Evolutionary conservation across 30 jellyfish, hydroid and myxozoan species (phyloP), one percentile per base, ranked within the genome.

Genomic region (Rhopilema esculentum): DNA sequence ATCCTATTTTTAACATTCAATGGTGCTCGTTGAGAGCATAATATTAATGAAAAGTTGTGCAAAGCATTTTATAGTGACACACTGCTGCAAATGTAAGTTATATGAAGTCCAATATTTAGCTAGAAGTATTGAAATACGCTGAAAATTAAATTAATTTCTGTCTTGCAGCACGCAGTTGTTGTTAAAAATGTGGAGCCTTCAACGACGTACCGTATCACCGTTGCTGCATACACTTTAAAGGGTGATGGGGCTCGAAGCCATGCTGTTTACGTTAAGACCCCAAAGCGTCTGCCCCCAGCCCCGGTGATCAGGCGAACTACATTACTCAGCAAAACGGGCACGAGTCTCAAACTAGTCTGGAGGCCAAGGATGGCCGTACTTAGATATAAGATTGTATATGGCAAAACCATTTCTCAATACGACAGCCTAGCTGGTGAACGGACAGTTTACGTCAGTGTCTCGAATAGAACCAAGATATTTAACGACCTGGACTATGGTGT

Each of bases 161-260:
- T 15, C 77, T 85, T 32, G 23, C 72, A 95, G 99, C 95, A 84
- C 72, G 96, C 95, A 19, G 80, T 95, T 25, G 77, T 91, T 19
- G 86, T 81, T 1, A 62, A 80, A 16, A 50, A 88, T 25, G 83
- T 95, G 0, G 83, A 67, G 32, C 95, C 91, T 22, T 77, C 88
- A n/a, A 79, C 89, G 29, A 79, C 91, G 53, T 95, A 95, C 70
- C 96, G 91, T 23, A 68, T 95, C 29, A 82, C 88, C 19, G 99
- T 95, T 31, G 98, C 98, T 50, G 99, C 99, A 1, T 91, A 84
- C 90, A 95, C 97, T 0, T 52, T 80, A 22, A 78, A 85, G 49
- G 99, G 99, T 17, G 97, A 87, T n/a, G 99, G 99, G 4, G 51
- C 91, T 7, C 77, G 95, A 52, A 86, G 97, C 72, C 28, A 27